Evolutionary conservation across 2,888 invertebrate species (phyloP).

Genomic region (Pachliopta kotzebuea): DNA sequence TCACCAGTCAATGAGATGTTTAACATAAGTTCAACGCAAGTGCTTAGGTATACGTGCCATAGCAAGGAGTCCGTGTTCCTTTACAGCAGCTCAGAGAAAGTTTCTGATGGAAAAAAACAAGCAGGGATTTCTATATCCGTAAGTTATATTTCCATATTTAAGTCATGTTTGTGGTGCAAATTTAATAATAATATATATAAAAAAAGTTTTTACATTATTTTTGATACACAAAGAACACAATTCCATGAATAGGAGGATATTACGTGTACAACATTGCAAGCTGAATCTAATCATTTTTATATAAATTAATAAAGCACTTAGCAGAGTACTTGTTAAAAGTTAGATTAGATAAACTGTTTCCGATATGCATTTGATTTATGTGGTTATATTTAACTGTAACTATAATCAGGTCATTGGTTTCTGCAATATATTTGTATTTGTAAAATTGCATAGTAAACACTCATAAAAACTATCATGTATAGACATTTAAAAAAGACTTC

Average conservation of each 20-base stretch:
- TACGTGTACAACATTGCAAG: not conserved
- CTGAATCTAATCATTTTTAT: not conserved
- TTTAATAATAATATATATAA: no score
- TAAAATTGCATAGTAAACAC: not conserved
- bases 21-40: conserved; percentile 37
- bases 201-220: no score
- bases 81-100: conserved; percentile 40
- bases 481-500: no score
- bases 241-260: not conserved
- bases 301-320: conserved; percentile 1
- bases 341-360: conserved; percentile 3
- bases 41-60: conserved; percentile 45
- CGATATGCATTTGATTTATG: not conserved
- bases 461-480: not conserved
- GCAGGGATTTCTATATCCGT: conserved; percentile 40
- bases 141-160: conserved; percentile 23
- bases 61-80: conserved; percentile 51
- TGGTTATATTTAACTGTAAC: not conserved
- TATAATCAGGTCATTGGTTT: not conserved
- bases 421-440: not conserved
- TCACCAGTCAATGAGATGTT: conserved; percentile 38
- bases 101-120: conserved; percentile 38
- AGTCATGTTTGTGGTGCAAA: no score
- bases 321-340: not conserved
- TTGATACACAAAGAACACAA: not conserved